These are phyloP conservation scores for Agonopterix alstromeriana DNA, from an alignment of 2,888 invertebrate species.

Conservation along the genomic window DNA sequence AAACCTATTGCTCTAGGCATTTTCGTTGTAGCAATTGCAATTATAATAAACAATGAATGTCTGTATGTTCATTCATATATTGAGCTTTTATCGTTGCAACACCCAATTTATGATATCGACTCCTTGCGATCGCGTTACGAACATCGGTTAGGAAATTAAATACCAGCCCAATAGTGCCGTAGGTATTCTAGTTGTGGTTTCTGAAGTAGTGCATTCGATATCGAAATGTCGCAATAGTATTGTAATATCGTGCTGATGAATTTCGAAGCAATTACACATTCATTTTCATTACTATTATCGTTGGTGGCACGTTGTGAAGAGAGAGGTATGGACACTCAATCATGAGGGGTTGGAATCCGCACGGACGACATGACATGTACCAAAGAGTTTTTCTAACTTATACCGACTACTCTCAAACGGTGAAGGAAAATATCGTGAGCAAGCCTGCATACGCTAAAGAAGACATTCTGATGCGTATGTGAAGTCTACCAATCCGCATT, in stretches of 20 bases:
- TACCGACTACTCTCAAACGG: too few species aligned
- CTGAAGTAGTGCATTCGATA: slow-evolving; percentile 59
- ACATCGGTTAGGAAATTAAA: slow-evolving; percentile 53
- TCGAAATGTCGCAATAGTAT: slow-evolving; percentile 44
- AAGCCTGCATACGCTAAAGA: too few species aligned
- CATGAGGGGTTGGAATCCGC: too few species aligned
- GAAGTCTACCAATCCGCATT: too few species aligned
- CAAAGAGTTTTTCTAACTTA: too few species aligned
- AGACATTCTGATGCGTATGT: too few species aligned
- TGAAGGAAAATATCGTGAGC: too few species aligned
- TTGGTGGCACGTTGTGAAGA: too few species aligned
- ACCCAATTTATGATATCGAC: slow-evolving; percentile 44
- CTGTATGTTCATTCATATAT: slow-evolving; percentile 11
- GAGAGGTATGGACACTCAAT: too few species aligned
- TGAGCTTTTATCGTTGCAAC: slow-evolving; percentile 29
- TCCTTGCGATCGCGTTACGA: slow-evolving; percentile 49
- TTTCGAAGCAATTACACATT: slow-evolving; percentile 29
- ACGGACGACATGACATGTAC: too few species aligned
- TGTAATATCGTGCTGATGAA: slow-evolving; percentile 23
- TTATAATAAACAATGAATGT: slow-evolving; percentile 23
- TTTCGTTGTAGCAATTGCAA: slow-evolving; percentile 4
- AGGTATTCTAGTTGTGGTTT: slow-evolving; percentile 21
- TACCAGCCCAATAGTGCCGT: slow-evolving; percentile 28
- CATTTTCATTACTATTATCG: slow-evolving; percentile 12
- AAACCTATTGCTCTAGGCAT: background rate